Evolutionary conservation across 2,888 invertebrate genomes (phyloP).

Genomic region (Nysson spinosus): DNA sequence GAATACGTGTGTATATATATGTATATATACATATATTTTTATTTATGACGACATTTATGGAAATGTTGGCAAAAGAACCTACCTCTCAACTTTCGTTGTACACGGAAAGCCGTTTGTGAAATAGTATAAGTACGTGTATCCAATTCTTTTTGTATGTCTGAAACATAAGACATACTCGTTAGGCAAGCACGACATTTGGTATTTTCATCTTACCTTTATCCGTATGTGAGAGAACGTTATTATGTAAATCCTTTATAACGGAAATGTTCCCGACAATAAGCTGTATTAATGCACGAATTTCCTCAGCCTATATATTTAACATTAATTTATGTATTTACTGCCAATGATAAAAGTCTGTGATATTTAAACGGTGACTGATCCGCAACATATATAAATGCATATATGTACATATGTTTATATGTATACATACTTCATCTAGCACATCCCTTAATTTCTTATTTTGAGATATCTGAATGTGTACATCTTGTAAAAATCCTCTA

Average conservation of each 20-base stretch:
- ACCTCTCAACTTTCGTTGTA: conserved; percentile 80
- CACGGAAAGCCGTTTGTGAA: conserved; percentile 79
- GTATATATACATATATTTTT: no score
- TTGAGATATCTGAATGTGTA: conserved; percentile 65
- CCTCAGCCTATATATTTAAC: conserved; percentile 70
- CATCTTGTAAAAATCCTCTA: conserved; percentile 67
- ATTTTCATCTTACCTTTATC: conserved; percentile 68
- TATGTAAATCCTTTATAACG: conserved; percentile 77
- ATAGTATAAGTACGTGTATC: conserved; percentile 80
- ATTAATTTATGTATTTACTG: conserved; percentile 26
- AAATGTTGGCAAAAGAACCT: conserved; percentile 40
- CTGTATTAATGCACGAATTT: conserved; percentile 72
- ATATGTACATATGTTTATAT: neutral
- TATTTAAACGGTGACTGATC: conserved; percentile 27
- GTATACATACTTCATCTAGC: conserved; percentile 71
- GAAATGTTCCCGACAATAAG: conserved; percentile 70
- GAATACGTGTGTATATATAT: no score
- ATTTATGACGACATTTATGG: conserved; percentile 7
- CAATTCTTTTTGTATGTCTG: conserved; percentile 82
- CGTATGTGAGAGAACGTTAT: conserved; percentile 73
- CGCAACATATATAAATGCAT: conserved; percentile 5
- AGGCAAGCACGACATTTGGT: conserved; percentile 14
- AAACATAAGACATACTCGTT: conserved; percentile 47
- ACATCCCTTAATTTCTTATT: conserved; percentile 70
- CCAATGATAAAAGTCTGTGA: conserved; percentile 31